Evolutionary conservation across 2,113 vertebrate genomes (phyloP).

Genomic region (Etheostoma cragini): DNA sequence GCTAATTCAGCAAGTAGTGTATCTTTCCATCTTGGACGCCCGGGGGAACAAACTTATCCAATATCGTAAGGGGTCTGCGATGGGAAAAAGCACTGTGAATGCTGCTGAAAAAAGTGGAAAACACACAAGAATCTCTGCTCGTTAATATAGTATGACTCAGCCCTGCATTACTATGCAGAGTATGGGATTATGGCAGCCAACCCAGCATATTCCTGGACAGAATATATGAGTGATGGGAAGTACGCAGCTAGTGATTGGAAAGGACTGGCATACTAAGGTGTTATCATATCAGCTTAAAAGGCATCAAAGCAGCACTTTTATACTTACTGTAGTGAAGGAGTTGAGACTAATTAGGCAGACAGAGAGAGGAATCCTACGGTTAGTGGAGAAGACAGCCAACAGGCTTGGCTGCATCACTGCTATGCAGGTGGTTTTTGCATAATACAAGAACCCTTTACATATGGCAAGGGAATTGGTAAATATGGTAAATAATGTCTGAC

Average conservation of each 20-base stretch:
- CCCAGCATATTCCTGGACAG: slow-evolving; percentile 21
- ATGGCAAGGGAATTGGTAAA: background rate
- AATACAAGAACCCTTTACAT: background rate
- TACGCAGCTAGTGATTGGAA: slow-evolving; percentile 20
- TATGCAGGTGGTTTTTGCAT: slow-evolving; percentile 16
- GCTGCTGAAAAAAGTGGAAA: slow-evolving; percentile 17
- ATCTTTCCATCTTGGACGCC: background rate
- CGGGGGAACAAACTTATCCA: slow-evolving; percentile 16
- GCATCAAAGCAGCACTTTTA: slow-evolving; percentile 38
- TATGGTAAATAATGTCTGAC: background rate
- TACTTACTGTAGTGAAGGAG: slow-evolving; percentile 7
- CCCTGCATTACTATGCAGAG: slow-evolving; percentile 26
- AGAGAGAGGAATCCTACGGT: slow-evolving; percentile 16
- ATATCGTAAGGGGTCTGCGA: background rate
- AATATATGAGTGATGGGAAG: slow-evolving; percentile 28
- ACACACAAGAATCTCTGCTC: background rate
- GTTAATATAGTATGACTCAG: slow-evolving; percentile 27
- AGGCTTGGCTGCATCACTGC: slow-evolving; percentile 1
- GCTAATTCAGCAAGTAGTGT: slow-evolving; percentile 19
- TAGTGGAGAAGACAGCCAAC: slow-evolving; percentile 7
- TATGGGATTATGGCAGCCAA: slow-evolving; percentile 21
- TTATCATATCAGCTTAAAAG: slow-evolving; percentile 43
- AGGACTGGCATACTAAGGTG: slow-evolving; percentile 38
- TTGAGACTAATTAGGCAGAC: slow-evolving; percentile 39
- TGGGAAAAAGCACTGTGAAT: slow-evolving; percentile 5